Evolutionary conservation across 37 sponge, comb jelly and placozoan genomes (phyloP), one percentile per base, ranked within the genome.

Genomic region (Spongilla lacustris): DNA sequence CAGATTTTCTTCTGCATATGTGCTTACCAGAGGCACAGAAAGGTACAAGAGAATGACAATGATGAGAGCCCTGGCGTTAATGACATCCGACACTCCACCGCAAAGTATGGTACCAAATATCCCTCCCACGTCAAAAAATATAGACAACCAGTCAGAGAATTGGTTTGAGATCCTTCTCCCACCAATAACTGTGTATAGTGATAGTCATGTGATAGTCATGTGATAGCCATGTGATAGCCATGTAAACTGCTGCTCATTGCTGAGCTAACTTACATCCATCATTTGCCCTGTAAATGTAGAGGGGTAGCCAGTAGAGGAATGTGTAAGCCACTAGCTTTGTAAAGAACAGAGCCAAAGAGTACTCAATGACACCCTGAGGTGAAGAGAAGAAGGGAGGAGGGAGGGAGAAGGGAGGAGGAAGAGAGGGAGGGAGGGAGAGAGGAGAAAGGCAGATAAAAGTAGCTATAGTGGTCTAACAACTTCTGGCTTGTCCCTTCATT

Each of bases 281-380:
- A 58, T 58, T 58, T 58, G 58, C 14, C 11, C 58, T 10, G 22
- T 77, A 87, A 33, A 89, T 81, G 85, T 92, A 97, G 58, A 85
- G 75, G 9, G 97, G 97, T 8, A 97, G 86, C 93, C 97, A 97
- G 83, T 89, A 97, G 76, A 91, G 91, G 75, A 97, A 97, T 37
- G 95, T 92, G 78, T 94, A 97, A 78, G 75, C 68, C 22, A 97
- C 95, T 24, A 97, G 73, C 81, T 97, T 97, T 32, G 90, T 79
- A 81, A 94, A 97, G 91, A 97, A 97, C 36, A 97, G 93, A 34
- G 95, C 92, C 48, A 92, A 21, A 1, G 97, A 89, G 73, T 88
- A 97, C 79, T 97, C 97, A 26, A 97, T 48, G n/a, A 97, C 97
- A 38, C 97, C 97, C 93, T 92, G 75, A 2, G 73, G 67, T 2